Conservation (phyloP, 2,113 vertebrate species). For the Australoheros scitulus region DNA sequence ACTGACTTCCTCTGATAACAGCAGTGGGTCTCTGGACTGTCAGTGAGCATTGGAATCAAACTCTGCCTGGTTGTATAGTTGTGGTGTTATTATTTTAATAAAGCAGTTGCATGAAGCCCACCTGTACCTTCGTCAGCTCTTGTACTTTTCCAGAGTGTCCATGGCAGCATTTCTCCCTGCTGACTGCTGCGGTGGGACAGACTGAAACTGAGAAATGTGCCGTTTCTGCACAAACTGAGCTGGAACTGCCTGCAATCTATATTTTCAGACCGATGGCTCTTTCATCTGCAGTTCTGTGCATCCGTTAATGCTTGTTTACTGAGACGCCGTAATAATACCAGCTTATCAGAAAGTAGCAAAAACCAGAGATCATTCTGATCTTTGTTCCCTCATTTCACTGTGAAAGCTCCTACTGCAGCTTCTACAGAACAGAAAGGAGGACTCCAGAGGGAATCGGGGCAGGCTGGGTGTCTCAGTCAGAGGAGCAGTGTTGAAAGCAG, state of each 20-base stretch:
- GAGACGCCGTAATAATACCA: neutral
- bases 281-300: constrained; percentile 17
- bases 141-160: constrained; percentile 21
- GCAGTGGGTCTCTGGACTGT: neutral
- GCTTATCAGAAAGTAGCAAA: neutral
- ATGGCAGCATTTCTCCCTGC: neutral
- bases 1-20: constrained; percentile 60
- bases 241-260: neutral
- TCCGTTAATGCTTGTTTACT: neutral
- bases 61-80: neutral
- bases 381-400: neutral
- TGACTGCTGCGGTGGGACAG: constrained; percentile 30
- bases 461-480: constrained; percentile 17
- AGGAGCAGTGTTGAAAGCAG: constrained; percentile 42
- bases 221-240: constrained; percentile 39
- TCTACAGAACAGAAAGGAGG: neutral
- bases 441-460: constrained; percentile 22
- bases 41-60: neutral
- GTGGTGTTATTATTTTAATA: neutral
- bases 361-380: neutral
- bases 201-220: constrained; percentile 30
- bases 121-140: constrained; percentile 15
- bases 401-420: constrained; percentile 7
- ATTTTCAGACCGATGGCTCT: neutral
- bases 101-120: neutral